phyloP scores from a whole-genome alignment of 2,113 vertebrate genomes.

The Donacobius atricapilla region DNA sequence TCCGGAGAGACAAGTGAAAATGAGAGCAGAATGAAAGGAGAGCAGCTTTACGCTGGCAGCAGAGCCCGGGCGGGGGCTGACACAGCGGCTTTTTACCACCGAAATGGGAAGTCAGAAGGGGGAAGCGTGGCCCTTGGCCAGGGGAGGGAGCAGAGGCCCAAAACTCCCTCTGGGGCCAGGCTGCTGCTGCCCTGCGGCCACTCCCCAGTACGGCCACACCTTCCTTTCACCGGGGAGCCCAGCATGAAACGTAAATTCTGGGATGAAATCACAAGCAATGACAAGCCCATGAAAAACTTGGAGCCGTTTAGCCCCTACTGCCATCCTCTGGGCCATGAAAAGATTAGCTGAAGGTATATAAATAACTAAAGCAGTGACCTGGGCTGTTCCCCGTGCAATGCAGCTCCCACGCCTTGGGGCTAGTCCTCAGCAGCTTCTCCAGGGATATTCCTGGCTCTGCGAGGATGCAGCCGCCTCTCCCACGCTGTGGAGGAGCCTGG shows the following conservation, averaged over 20 bases:
- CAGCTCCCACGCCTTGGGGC: fast-evolving
- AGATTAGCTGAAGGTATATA: fast-evolving
- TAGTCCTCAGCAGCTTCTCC: neutral
- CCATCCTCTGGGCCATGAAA: neutral
- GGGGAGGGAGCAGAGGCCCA: neutral
- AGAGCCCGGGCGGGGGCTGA: neutral
- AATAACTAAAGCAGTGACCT: fast-evolving
- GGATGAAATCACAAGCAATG: neutral
- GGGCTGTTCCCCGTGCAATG: fast-evolving
- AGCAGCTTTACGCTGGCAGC: neutral
- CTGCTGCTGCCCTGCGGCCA: fast-evolving
- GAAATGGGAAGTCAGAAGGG: neutral
- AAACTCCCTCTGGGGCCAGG: fast-evolving
- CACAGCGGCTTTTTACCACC: neutral
- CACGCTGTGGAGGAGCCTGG: neutral
- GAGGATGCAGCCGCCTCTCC: neutral
- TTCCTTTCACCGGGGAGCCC: neutral
- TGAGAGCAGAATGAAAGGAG: neutral
- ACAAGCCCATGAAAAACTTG: neutral
- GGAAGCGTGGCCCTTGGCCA: neutral
- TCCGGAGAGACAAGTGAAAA: neutral
- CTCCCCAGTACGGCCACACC: fast-evolving
- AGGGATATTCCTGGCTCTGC: neutral
- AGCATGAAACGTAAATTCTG: neutral
- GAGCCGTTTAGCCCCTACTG: neutral